Evolutionary conservation across 2,888 invertebrate genomes (phyloP).

Genomic region (Deilephila elpenor): DNA sequence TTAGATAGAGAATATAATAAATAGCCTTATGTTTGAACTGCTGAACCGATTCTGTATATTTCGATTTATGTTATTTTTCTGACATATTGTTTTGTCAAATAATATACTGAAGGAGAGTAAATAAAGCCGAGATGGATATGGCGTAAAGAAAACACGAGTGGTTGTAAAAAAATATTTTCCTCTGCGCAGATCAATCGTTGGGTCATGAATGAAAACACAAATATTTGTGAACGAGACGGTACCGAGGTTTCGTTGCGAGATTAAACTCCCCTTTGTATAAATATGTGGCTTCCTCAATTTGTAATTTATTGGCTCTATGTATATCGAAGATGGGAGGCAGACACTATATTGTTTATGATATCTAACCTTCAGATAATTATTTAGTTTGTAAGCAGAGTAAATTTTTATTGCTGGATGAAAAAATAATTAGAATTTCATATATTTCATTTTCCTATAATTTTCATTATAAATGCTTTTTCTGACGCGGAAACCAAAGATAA

Average conservation of each 20-base stretch:
- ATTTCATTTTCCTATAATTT: too few species aligned
- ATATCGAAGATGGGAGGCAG: too few species aligned
- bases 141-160: slow-evolving; percentile 42
- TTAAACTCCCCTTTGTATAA: background rate
- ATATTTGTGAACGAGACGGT: slow-evolving; percentile 49
- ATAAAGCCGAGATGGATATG: background rate
- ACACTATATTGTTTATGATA: too few species aligned
- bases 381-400: too few species aligned
- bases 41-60: background rate
- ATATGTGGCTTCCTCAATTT: too few species aligned
- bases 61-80: background rate
- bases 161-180: slow-evolving; percentile 57
- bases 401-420: too few species aligned
- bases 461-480: too few species aligned
- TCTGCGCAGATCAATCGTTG: slow-evolving; percentile 50
- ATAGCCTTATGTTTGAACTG: background rate
- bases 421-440: too few species aligned
- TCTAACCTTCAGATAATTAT: too few species aligned
- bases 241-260: slow-evolving; percentile 5
- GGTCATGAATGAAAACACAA: slow-evolving; percentile 57
- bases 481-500: too few species aligned
- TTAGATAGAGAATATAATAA: background rate
- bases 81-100: background rate
- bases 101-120: background rate
- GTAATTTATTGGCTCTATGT: too few species aligned